A percentile compares a stretch with the other conserved stretches of the same genome.
Conservation (phyloP, 2,888 invertebrate genomes). For the Cyrtodaria siliqua region DNA sequence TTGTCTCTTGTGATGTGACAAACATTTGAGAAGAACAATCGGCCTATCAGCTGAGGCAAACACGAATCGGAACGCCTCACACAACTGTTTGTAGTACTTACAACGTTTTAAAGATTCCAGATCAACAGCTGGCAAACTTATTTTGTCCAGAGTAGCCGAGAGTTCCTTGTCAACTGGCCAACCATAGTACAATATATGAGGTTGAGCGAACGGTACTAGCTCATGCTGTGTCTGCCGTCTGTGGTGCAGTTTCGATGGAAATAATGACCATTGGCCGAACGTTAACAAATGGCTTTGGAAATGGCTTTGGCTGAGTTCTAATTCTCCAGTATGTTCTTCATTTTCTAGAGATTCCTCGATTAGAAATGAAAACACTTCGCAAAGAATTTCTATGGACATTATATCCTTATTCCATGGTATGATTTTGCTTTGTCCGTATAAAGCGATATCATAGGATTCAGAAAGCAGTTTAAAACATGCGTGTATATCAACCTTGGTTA, state of each 20-base stretch:
- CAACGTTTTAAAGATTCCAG: no score
- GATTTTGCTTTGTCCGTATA: neutral
- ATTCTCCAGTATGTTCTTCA: no score
- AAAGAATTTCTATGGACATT: no score
- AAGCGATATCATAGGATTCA: neutral
- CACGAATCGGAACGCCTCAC: neutral
- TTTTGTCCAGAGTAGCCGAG: neutral
- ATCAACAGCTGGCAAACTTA: slow-evolving; percentile 8
- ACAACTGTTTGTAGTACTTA: no score
- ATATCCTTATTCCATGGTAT: neutral
- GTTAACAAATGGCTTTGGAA: no score
- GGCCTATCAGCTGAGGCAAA: neutral
- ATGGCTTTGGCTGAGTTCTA: no score
- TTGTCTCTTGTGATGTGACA: neutral
- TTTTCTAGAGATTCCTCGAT: no score
- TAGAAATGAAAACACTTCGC: no score
- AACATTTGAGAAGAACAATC: neutral
- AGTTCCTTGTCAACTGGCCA: neutral
- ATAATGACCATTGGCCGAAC: neutral
- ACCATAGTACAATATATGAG: no score
- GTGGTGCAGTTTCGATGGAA: neutral
- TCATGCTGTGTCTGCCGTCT: neutral
- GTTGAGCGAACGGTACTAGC: no score
- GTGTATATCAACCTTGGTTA: neutral
- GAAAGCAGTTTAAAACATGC: slow-evolving; percentile 5